phyloP scores from a whole-genome alignment of 2,888 invertebrate genomes.

The Cosmorhoe ocellata region DNA sequence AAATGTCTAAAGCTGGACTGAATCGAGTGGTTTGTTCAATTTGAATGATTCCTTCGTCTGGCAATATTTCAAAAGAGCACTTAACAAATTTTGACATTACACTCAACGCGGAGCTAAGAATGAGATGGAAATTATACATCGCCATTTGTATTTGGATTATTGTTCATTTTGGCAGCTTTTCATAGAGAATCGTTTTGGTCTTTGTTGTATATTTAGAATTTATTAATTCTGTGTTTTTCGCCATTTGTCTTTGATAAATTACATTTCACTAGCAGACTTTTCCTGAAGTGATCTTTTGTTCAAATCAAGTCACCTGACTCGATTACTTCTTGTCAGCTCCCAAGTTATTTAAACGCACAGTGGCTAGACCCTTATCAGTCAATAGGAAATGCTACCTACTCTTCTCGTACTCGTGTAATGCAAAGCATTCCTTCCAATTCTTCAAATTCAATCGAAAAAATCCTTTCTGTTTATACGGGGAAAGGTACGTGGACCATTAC shows the following conservation, averaged over 20 bases:
- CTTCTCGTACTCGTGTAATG: constrained; percentile 2
- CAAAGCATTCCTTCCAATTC: constrained; percentile 13
- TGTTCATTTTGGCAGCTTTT: constrained; percentile 10
- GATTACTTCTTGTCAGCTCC: too few species aligned
- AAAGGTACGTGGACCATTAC: constrained; percentile 32
- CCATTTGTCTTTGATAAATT: too few species aligned
- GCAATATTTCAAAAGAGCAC: constrained; percentile 70
- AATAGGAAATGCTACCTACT: not conserved
- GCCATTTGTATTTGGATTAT: constrained; percentile 19
- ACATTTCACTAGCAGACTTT: too few species aligned
- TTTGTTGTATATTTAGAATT: not conserved
- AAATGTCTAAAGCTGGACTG: constrained; percentile 45
- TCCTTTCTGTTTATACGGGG: constrained; percentile 25
- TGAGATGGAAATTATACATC: constrained; percentile 30
- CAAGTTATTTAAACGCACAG: too few species aligned
- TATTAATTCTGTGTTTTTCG: too few species aligned
- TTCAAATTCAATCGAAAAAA: constrained; percentile 29
- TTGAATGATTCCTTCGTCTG: constrained; percentile 46
- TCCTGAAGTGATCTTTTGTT: too few species aligned
- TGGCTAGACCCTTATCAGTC: not conserved
- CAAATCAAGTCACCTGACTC: too few species aligned
- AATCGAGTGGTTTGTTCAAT: constrained; percentile 41
- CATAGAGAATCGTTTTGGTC: constrained; percentile 7
- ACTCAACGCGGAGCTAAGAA: constrained; percentile 30
- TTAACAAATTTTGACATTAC: constrained; percentile 45